Percentiles rank a stretch among this genome's conserved stretches.
phyloP scores from a whole-genome alignment of 2,888 invertebrate genomes.

The Caradrina kadenii region DNA sequence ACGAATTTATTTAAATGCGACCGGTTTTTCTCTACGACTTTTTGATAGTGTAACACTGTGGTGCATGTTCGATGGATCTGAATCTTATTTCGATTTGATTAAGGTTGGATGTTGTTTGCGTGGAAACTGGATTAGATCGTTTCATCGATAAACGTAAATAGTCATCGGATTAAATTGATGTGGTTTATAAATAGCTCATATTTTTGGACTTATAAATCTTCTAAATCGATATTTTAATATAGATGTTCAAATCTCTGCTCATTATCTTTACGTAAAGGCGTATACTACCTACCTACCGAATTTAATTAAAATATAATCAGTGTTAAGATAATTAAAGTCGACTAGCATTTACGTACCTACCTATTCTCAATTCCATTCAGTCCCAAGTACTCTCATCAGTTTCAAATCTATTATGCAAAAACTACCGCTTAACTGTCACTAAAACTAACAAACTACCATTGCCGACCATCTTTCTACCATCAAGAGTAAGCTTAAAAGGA shows the following conservation, averaged over 20 bases:
- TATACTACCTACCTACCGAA: not conserved
- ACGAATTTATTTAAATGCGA: conserved; percentile 60
- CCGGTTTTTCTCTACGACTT: conserved; percentile 48
- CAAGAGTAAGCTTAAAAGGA: conserved; percentile 47
- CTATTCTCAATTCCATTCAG: conserved; percentile 39
- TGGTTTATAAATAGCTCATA: conserved; percentile 15
- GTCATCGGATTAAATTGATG: conserved; percentile 20
- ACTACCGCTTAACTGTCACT: conserved; percentile 26
- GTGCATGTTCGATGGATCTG: not conserved
- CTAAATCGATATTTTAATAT: conserved; percentile 3
- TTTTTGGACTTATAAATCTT: conserved; percentile 6
- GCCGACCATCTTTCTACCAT: conserved; percentile 35
- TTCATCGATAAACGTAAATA: conserved; percentile 19
- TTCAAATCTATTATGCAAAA: conserved; percentile 44
- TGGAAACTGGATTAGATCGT: conserved; percentile 22
- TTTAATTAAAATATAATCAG: conserved; percentile 9
- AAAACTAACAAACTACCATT: conserved; percentile 46
- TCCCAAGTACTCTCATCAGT: conserved; percentile 22
- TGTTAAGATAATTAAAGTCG: conserved; percentile 8
- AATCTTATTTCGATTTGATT: not conserved
- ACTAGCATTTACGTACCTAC: conserved; percentile 22
- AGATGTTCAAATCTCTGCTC: not conserved
- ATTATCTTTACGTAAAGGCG: not conserved
- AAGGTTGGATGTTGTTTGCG: conserved; percentile 1
- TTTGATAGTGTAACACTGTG: conserved; percentile 38